Conservation (phyloP, 1,140 invertebrate genomes). For the Drosophila sproati region DNA sequence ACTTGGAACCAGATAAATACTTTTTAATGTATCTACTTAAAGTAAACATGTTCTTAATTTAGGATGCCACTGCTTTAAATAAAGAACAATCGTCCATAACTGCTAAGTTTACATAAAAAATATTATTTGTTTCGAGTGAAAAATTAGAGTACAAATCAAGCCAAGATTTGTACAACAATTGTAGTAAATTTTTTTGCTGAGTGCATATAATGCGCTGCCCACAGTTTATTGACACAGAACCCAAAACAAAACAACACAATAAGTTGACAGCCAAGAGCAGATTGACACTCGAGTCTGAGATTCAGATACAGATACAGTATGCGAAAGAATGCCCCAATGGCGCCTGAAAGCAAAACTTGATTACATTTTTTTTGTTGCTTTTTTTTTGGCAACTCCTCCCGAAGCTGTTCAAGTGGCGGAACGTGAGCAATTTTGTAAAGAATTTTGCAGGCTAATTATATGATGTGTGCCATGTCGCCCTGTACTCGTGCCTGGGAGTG, state of each 20-base stretch:
- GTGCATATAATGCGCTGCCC: not conserved
- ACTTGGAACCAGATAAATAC: too few species aligned
- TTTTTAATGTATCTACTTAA: too few species aligned
- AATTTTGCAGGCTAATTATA: constrained; percentile 64
- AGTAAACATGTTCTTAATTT: too few species aligned
- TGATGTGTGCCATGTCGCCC: constrained; percentile 11
- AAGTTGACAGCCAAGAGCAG: not conserved
- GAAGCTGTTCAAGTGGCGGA: constrained; percentile 48
- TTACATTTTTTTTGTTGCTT: not conserved
- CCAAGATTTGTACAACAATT: too few species aligned
- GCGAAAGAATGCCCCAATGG: constrained; percentile 15
- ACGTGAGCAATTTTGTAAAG: constrained; percentile 33
- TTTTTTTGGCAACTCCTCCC: constrained; percentile 26
- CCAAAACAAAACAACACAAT: not conserved
- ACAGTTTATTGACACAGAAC: not conserved
- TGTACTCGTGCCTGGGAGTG: constrained; percentile 34
- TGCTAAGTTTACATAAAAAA: too few species aligned
- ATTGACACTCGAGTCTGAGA: constrained; percentile 1
- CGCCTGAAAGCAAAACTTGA: constrained; percentile 24
- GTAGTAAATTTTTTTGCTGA: too few species aligned
- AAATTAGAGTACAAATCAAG: too few species aligned
- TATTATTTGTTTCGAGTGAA: too few species aligned
- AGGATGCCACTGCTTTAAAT: too few species aligned
- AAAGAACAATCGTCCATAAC: too few species aligned
- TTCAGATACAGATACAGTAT: constrained; percentile 21